phyloP scores from a whole-genome alignment of 2,888 invertebrate genomes.

The Hydriomena furcata region DNA sequence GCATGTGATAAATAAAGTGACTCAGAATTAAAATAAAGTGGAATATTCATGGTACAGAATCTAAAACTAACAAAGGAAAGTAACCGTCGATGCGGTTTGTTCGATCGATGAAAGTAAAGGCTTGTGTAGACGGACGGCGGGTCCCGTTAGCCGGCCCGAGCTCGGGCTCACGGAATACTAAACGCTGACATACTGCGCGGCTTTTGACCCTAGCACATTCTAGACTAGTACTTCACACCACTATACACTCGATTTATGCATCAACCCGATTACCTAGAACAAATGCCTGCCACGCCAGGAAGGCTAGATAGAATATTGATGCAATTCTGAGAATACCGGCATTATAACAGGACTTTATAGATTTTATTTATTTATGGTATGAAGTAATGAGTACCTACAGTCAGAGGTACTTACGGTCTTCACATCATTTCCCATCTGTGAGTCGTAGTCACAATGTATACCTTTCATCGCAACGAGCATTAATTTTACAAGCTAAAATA shows the following conservation, averaged over 20 bases:
- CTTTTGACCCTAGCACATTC: conserved; percentile 83
- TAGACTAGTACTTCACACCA: conserved; percentile 77
- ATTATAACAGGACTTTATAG: conserved; percentile 21
- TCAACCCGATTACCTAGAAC: conserved; percentile 40
- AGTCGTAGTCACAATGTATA: conserved; percentile 6
- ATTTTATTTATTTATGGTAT: conserved; percentile 16
- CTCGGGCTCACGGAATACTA: conserved; percentile 79
- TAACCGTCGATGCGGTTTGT: conserved; percentile 72
- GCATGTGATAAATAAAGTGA: conserved; percentile 20
- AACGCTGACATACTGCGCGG: conserved; percentile 83
- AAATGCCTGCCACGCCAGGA: conserved; percentile 26
- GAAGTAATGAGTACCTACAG: conserved; percentile 11
- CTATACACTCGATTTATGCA: conserved; percentile 59
- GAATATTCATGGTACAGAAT: conserved; percentile 42
- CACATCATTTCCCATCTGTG: conserved; percentile 9
- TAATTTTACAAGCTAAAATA: conserved; percentile 28
- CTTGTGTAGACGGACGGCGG: conserved; percentile 69
- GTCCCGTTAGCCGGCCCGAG: conserved; percentile 78
- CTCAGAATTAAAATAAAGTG: conserved; percentile 42
- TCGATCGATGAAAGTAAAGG: conserved; percentile 83
- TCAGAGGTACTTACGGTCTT: too few species aligned
- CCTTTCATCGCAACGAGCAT: conserved; percentile 14
- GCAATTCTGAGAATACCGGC: conserved; percentile 24
- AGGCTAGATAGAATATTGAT: conserved; percentile 24
- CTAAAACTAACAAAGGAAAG: conserved; percentile 80